Percentiles rank a stretch among this genome's conserved stretches.
phyloP scores from a whole-genome alignment of 2,113 vertebrate species.

The Hirundichthys speculiger region DNA sequence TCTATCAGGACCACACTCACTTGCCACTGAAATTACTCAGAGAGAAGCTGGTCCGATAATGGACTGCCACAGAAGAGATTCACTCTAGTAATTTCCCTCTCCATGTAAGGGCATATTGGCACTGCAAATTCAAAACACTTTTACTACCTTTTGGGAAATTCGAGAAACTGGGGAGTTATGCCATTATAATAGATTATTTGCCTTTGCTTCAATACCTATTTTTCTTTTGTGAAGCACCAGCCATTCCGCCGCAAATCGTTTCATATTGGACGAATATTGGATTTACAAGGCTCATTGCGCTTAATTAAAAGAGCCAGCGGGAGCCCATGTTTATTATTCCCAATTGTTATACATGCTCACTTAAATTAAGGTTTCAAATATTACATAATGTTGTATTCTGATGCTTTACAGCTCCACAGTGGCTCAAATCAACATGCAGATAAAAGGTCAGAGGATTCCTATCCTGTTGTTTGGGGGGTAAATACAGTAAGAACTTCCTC shows the following conservation, averaged over 20 bases:
- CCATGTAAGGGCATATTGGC: constrained; percentile 60
- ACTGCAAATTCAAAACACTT: constrained; percentile 65
- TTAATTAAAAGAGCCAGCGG: constrained; percentile 53
- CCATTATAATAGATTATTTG: constrained; percentile 72
- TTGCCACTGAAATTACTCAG: constrained; percentile 76
- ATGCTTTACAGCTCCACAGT: constrained; percentile 2
- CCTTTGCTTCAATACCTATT: constrained; percentile 62
- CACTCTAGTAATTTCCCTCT: constrained; percentile 69
- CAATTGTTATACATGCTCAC: constrained; percentile 38
- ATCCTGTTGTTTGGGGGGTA: constrained; percentile 35
- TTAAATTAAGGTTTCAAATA: constrained; percentile 34
- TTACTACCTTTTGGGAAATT: constrained; percentile 55
- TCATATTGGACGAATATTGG: constrained; percentile 49
- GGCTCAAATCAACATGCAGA: constrained; percentile 27
- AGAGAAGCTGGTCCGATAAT: constrained; percentile 74
- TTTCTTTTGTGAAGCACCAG: constrained; percentile 51
- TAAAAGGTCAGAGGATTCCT: constrained; percentile 24
- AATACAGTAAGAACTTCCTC: constrained; percentile 49
- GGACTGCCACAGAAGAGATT: constrained; percentile 67
- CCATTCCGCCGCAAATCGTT: constrained; percentile 48
- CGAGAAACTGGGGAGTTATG: constrained; percentile 53
- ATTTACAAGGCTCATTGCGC: constrained; percentile 64
- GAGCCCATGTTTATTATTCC: constrained; percentile 39
- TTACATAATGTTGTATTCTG: constrained; percentile 20
- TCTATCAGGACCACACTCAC: constrained; percentile 73